A percentile compares a stretch with the other conserved stretches of the same genome.
phyloP scores from a whole-genome alignment of 2,888 invertebrate species.

The Sesia apiformis region DNA sequence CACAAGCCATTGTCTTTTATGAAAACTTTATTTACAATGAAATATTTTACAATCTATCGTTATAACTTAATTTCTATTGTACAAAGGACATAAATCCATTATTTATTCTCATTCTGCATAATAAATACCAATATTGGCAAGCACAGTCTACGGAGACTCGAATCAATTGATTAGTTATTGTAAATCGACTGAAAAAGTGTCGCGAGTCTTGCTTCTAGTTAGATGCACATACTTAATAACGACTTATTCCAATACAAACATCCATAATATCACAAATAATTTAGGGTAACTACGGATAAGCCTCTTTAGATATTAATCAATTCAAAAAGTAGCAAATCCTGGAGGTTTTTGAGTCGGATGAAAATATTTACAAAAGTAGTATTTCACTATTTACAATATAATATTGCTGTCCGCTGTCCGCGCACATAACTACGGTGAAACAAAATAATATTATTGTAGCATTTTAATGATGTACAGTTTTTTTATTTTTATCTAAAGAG shows the following conservation, averaged over 20 bases:
- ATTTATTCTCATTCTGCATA: constrained; percentile 12
- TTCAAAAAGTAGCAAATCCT: constrained; percentile 9
- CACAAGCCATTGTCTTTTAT: constrained; percentile 47
- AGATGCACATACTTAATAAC: constrained; percentile 7
- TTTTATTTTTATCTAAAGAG: constrained; percentile 32
- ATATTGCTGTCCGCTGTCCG: no score
- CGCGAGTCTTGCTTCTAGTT: not conserved
- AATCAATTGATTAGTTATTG: not conserved
- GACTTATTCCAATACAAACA: constrained; percentile 30
- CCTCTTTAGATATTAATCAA: constrained; percentile 41
- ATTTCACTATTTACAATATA: no score
- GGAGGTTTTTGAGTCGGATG: constrained; percentile 5
- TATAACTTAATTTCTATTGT: constrained; percentile 51
- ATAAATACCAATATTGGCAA: constrained; percentile 25
- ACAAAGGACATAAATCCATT: constrained; percentile 29
- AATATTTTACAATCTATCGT: constrained; percentile 64
- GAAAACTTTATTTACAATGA: constrained; percentile 70
- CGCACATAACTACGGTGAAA: no score
- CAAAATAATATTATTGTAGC: no score
- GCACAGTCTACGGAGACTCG: constrained; percentile 3
- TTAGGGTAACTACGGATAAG: constrained; percentile 62
- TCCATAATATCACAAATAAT: constrained; percentile 69
- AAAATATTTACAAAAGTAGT: constrained; percentile 4
- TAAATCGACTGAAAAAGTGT: not conserved
- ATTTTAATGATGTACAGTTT: no score